Base-by-base conservation (phyloP, 2,797 vertebrate species). In the Brachyrhaphis roseni region DNA sequence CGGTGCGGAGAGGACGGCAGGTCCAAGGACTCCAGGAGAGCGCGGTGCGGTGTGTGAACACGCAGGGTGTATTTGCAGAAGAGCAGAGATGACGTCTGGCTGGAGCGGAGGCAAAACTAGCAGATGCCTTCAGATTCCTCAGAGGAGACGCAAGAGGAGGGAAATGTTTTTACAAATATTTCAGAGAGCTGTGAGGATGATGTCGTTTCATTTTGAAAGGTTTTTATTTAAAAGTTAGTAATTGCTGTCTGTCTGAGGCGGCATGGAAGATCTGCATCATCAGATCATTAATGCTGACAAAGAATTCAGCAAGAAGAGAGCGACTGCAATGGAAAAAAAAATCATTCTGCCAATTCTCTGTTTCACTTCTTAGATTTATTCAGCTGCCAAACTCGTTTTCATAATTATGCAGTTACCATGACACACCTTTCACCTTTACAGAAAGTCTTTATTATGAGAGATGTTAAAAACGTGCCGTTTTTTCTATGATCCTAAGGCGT, bases 71-170 rank as follows among this genome's bases (percentile, higher is more conserved):
- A 88, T 93, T 94, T 94, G 90, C 90, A 91, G 88, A 87, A 85
- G 81, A 86, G 82, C 79, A 87, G 92, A 90, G 90, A 91, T 91
- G 90, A 91, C 85, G 86, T 82, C 87, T 87, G 82, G 84, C 90
- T 91, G 91, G 90, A 94, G 90, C 89, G 88, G 91, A 92, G 91
- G 89, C 66, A 86, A 90, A 89, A 90, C 80, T 79, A 78, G 85
- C 64, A 41, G 36, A 68, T 90, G 93, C 90, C 89, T 90, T 89
- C 83, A 82, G 78, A 88, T 85, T 86, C 83, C 91, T 90, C 92
- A 73, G 92, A 91, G 90, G 88, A 91, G 89, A 92, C 81, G 88
- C 86, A 82, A 92, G 87, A 85, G 88, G 77, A 76, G 82, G 43
- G 45, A 49, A 49, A 74, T 62, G 12, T 64, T 72, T 81, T 62